A percentile compares a stretch with the other conserved stretches of the same genome.
Evolutionary conservation across 2,113 vertebrate genomes (phyloP).

Genomic region (Lepus timidus): DNA sequence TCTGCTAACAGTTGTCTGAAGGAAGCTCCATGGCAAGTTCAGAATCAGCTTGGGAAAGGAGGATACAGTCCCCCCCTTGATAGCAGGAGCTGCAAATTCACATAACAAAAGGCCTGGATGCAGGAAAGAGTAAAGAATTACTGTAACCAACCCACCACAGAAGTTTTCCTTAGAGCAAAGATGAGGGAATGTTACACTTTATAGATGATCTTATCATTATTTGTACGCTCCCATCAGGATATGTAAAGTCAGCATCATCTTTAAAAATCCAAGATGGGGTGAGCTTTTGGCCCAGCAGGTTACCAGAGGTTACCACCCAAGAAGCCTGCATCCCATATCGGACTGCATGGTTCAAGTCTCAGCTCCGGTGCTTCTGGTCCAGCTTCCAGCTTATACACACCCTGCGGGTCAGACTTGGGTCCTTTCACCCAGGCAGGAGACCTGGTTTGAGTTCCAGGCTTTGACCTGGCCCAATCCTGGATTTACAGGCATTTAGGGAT

Average conservation of each 20-base stretch:
- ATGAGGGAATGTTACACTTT: neutral
- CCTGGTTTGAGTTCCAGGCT: too few species aligned
- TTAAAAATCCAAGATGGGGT: neutral
- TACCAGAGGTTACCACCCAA: too few species aligned
- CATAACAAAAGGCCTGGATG: neutral
- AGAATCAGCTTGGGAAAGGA: neutral
- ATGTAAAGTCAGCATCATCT: constrained; percentile 25
- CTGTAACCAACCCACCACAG: neutral
- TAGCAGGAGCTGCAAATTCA: neutral
- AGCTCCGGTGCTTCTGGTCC: too few species aligned
- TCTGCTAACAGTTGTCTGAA: neutral
- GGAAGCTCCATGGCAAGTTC: neutral
- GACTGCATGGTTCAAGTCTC: too few species aligned
- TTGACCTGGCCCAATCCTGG: too few species aligned
- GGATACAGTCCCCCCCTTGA: neutral
- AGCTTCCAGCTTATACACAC: too few species aligned
- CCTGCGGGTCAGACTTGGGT: too few species aligned
- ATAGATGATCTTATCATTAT: neutral
- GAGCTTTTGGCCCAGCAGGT: too few species aligned
- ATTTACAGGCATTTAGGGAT: too few species aligned
- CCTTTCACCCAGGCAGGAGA: too few species aligned
- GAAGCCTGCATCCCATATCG: too few species aligned
- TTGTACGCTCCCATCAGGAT: constrained; percentile 18
- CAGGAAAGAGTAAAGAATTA: neutral
- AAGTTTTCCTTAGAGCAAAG: neutral